Base-by-base conservation (phyloP, 1,140 invertebrate species). In the Neuroterus valhalla region DNA sequence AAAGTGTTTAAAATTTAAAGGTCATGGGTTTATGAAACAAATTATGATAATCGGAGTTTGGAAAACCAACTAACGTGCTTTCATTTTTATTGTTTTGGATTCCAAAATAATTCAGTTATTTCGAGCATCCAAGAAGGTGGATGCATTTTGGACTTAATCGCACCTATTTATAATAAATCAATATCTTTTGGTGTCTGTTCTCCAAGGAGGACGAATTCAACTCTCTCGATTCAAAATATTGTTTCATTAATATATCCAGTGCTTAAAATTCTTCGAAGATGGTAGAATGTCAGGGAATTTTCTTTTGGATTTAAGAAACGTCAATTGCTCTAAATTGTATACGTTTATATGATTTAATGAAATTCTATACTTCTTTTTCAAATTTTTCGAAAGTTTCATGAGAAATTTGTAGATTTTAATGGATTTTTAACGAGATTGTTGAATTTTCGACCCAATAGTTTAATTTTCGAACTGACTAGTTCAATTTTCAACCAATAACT, bases 121-220 rank as follows among this genome's bases (percentile, higher is more conserved):
- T 55, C 10, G 2, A 14, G 15, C 3, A 55, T 2, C 12, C 12
- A 15, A 55, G 21, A 8, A 52, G 12, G 12, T 55, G 2, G 4
- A 12, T 31, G 11, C 14, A 19, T 50, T 50, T 50, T 50, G 48
- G 19, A 23, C 21, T 55, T 55, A 3, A 26, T 52, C 31, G n/a
- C n/a, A n/a, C 14, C 55, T 62, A 62, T 62, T 62, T 62, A 38
- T 62, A 62, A 62, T 15, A 62, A 62, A 62, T 62, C 55, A 62
- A 62, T 62, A 62, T 26, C n/a, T 23, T 31, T 62, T n/a, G 6
- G 14, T 26, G 15, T 62, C 26, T 62, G 21, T 50, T 50, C 12
- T 19, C 19, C 2, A 10, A 38, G 4, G 8, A 38, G 31, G 31
- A 8, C 31, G 31, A 38, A 38, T 38, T 38, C 31, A 38, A 38